These are phyloP conservation scores for Agraylea sexmaculata DNA, from an alignment of 1,140 invertebrate species.

Conservation along the genomic window DNA sequence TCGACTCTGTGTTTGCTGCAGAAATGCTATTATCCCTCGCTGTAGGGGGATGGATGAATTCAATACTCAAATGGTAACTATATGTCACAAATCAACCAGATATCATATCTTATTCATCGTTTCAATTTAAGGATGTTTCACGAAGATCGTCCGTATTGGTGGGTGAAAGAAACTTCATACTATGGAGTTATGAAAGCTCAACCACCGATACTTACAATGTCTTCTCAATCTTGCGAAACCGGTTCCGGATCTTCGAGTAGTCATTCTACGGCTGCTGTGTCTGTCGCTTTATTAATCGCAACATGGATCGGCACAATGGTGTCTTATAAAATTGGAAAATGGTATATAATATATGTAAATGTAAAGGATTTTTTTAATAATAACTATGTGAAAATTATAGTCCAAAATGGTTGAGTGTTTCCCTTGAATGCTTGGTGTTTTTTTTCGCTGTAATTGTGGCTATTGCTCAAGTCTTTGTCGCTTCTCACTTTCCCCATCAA, in stretches of 20 bases:
- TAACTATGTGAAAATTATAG: background rate
- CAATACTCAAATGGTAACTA: constrained; percentile 17
- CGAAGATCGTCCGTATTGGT: constrained; percentile 20
- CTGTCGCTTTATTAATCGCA: constrained; percentile 3
- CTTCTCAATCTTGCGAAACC: constrained; percentile 18
- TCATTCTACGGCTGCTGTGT: constrained; percentile 12
- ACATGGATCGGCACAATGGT: constrained; percentile 1
- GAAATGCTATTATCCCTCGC: constrained; percentile 11
- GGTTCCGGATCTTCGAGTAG: constrained; percentile 19
- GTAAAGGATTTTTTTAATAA: too few species aligned
- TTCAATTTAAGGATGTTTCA: constrained; percentile 11
- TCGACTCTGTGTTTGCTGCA: constrained; percentile 15
- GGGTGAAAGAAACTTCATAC: constrained; percentile 16
- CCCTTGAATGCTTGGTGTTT: background rate
- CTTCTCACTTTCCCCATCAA: constrained; percentile 19
- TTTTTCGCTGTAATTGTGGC: constrained; percentile 8
- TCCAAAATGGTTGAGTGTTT: background rate
- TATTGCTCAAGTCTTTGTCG: constrained; percentile 9
- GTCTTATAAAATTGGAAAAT: background rate
- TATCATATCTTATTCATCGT: background rate
- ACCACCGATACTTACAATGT: constrained; percentile 7
- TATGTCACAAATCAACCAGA: background rate
- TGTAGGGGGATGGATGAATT: constrained; percentile 16
- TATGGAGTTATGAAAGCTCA: constrained; percentile 10
- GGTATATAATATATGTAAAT: too few species aligned